Evolutionary conservation across 1,140 invertebrate genomes (phyloP).

Genomic region (Drosophila erecta): DNA sequence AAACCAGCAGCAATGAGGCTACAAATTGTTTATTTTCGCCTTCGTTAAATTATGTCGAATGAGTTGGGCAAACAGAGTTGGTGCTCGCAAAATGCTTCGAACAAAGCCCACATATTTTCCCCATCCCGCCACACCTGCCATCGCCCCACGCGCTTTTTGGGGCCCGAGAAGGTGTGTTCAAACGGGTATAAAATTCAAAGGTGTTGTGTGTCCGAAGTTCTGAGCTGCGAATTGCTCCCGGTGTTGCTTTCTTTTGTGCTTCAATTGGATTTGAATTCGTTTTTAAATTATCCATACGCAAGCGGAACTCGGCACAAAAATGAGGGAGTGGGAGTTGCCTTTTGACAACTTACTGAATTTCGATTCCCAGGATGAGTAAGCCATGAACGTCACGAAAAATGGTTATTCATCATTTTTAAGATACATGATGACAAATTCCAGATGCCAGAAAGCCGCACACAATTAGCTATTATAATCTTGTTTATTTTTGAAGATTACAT

Average conservation of each 20-base stretch:
- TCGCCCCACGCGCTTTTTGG: slow-evolving; percentile 18
- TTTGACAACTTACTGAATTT: slow-evolving; percentile 26
- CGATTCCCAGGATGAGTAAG: slow-evolving; percentile 29
- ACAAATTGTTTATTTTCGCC: slow-evolving; percentile 59
- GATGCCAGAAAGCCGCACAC: slow-evolving; percentile 13
- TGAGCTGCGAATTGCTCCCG: slow-evolving; percentile 29
- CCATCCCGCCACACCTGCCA: slow-evolving; percentile 19
- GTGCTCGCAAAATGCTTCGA: slow-evolving; percentile 19
- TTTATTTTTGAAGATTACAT: slow-evolving; percentile 37
- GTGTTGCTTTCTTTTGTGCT: slow-evolving; percentile 64
- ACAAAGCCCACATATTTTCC: slow-evolving; percentile 16
- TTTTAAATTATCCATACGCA: slow-evolving; percentile 22
- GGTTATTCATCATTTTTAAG: slow-evolving; percentile 40
- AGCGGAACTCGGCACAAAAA: slow-evolving; percentile 54
- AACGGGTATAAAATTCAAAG: slow-evolving; percentile 22
- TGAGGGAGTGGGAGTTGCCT: slow-evolving; percentile 11
- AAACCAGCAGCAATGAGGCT: slow-evolving; percentile 57
- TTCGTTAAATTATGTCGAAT: slow-evolving; percentile 69
- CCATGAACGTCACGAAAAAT: slow-evolving; percentile 4
- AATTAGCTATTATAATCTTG: slow-evolving; percentile 39
- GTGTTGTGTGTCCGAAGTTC: slow-evolving; percentile 28
- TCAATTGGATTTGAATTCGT: slow-evolving; percentile 20
- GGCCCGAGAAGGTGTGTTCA: slow-evolving; percentile 34
- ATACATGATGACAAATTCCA: slow-evolving; percentile 24
- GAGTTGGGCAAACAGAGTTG: slow-evolving; percentile 64